Conservation (phyloP, 2,113 vertebrate genomes). For the Oceanodroma tethys region DNA sequence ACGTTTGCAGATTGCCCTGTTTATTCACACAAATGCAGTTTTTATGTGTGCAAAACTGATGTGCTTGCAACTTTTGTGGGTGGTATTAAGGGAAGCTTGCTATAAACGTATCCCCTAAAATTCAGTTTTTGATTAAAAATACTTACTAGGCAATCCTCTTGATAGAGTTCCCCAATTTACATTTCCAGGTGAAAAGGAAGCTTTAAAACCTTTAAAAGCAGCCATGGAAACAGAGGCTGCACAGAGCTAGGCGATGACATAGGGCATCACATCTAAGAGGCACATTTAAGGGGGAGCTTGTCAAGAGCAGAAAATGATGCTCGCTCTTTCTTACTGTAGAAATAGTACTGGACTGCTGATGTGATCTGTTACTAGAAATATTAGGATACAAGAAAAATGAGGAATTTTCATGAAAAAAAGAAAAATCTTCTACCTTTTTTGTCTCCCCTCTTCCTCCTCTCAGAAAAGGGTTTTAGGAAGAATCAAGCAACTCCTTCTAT, state of each 20-base stretch:
- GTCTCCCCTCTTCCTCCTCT: neutral
- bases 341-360: slow-evolving; percentile 2
- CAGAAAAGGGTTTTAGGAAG: neutral
- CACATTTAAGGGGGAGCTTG: slow-evolving; percentile 52
- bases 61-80: slow-evolving; percentile 31
- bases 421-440: neutral
- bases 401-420: neutral
- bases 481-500: neutral
- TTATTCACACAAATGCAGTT: slow-evolving; percentile 6
- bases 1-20: neutral
- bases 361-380: slow-evolving; percentile 20
- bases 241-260: slow-evolving; percentile 49
- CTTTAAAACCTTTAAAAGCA: slow-evolving; percentile 62
- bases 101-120: slow-evolving; percentile 20
- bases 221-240: slow-evolving; percentile 63
- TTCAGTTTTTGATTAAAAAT: slow-evolving; percentile 59
- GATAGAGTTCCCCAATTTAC: slow-evolving; percentile 49
- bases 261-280: slow-evolving; percentile 60
- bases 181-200: slow-evolving; percentile 59
- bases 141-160: slow-evolving; percentile 41
- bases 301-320: slow-evolving; percentile 55
- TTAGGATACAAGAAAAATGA: neutral
- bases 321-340: neutral
- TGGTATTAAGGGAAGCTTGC: neutral
- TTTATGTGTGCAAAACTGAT: slow-evolving; percentile 9